Base-by-base conservation (phyloP, 1,140 invertebrate genomes). In the Drosophila bocqueti region DNA sequence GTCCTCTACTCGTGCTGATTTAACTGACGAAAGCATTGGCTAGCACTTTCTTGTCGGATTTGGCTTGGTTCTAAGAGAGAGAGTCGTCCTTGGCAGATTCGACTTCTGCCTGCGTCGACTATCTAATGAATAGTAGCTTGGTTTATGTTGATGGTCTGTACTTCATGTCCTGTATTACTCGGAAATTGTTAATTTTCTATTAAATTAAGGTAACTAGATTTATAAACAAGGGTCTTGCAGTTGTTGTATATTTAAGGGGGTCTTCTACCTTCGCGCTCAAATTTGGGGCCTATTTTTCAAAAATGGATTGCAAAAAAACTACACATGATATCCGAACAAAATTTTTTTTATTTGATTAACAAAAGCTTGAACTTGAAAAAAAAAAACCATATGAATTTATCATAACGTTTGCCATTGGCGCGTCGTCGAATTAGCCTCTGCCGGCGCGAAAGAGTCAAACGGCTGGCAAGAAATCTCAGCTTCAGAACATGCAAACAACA, bases 11-110 rank as follows among this genome's bases (percentile, higher is more conserved):
- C 52, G 47, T 62, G 45, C 42, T 77, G 81, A 83, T 83, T 83
- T 83, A 65, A 80, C 59, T 80, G 66, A 52, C 55, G 60, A 61
- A 76, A 49, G 65, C 72, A 76, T 81, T 76, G 71, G 61, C 61
- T 40, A 38, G 42, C 65, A 81, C 61, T 66, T 76, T 59, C 50
- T 52, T 36, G 18, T 21, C 65, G 18, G 36, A 13, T 4, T 57
- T 57, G 34, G 18, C 6, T 26, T 18, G 40, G 10, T 49, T 24
- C 15, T 16, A 15, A 10, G 21, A 45, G 21, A 45, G 18, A 34
- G 36, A 42, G 16, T 60, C 43, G 73, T 55, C 42, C 54, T 76
- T 49, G 71, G 45, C 54, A 43, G 55, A 24, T 46, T 58, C 54
- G 65, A 52, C 59, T 68, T 47, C 29, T 21, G 45, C 61, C 65